These are phyloP conservation scores for Eonycteris spelaea DNA, from an alignment of 2,113 vertebrate genomes.

Conservation along the genomic window DNA sequence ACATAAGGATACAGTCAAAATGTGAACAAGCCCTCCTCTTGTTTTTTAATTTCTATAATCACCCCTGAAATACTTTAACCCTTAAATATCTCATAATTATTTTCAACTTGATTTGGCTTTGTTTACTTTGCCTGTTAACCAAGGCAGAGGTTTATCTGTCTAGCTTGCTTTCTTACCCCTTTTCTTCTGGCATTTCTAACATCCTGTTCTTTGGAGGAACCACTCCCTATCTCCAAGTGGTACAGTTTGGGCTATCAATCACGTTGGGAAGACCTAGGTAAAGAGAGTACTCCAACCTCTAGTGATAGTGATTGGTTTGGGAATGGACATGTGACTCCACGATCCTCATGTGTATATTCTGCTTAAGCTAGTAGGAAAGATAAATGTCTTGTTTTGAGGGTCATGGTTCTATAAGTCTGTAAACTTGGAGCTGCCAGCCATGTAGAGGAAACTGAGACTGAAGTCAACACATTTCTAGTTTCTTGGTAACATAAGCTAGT, in stretches of 20 bases:
- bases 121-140: background rate
- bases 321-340: background rate
- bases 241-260: background rate
- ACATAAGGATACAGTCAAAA: background rate
- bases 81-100: background rate
- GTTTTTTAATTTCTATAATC: background rate
- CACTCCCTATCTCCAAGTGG: background rate
- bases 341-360: background rate
- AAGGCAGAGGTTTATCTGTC: background rate
- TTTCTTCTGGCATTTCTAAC: background rate
- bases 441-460: background rate
- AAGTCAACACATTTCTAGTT: background rate
- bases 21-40: background rate
- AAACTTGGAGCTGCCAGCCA: background rate
- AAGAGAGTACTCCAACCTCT: background rate
- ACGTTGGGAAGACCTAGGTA: background rate
- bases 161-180: background rate
- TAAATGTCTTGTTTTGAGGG: background rate
- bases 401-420: background rate
- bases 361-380: background rate
- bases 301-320: background rate
- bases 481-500: background rate
- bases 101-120: background rate
- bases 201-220: background rate
- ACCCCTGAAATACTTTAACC: background rate